Conservation (phyloP, 2,888 invertebrate species). For the Germaria angustata region DNA sequence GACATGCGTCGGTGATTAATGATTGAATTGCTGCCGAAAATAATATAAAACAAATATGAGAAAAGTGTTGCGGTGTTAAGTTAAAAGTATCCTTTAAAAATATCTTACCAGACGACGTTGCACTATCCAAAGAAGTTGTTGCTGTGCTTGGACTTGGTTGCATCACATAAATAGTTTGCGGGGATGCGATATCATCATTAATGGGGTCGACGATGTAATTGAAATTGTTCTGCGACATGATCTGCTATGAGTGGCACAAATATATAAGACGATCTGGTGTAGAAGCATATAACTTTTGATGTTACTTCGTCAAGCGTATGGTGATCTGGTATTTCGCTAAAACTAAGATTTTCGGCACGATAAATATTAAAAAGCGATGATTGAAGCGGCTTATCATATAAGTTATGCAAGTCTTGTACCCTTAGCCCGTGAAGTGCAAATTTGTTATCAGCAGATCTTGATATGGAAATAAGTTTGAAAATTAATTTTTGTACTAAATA, state of each 20-base stretch:
- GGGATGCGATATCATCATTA: slow-evolving; percentile 44
- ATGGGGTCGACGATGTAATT: slow-evolving; percentile 35
- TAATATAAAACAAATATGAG: slow-evolving; percentile 43
- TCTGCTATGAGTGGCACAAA: slow-evolving; percentile 39
- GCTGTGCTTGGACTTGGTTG: slow-evolving; percentile 51
- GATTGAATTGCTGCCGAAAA: slow-evolving; percentile 44
- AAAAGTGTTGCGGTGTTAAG: slow-evolving; percentile 27
- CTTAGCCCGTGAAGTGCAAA: slow-evolving; percentile 57
- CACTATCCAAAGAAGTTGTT: slow-evolving; percentile 50
- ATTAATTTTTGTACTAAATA: slow-evolving; percentile 32
- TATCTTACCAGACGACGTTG: slow-evolving; percentile 59
- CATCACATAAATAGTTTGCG: slow-evolving; percentile 52
- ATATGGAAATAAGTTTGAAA: slow-evolving; percentile 51
- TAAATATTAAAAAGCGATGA: slow-evolving; percentile 53
- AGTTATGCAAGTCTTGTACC: slow-evolving; percentile 51
- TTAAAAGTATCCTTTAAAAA: slow-evolving; percentile 44
- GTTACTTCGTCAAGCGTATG: slow-evolving; percentile 38
- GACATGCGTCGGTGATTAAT: slow-evolving; percentile 54
- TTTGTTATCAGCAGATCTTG: slow-evolving; percentile 52
- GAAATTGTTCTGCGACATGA: slow-evolving; percentile 49
- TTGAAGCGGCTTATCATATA: slow-evolving; percentile 57
- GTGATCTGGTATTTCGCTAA: slow-evolving; percentile 34
- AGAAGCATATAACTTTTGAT: slow-evolving; percentile 40
- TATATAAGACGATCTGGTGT: slow-evolving; percentile 43
- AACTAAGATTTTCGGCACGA: slow-evolving; percentile 40